Evolutionary conservation across 2,888 invertebrate species (phyloP), one percentile per base, ranked within the genome.

Genomic region (Mellilla xanthometata): DNA sequence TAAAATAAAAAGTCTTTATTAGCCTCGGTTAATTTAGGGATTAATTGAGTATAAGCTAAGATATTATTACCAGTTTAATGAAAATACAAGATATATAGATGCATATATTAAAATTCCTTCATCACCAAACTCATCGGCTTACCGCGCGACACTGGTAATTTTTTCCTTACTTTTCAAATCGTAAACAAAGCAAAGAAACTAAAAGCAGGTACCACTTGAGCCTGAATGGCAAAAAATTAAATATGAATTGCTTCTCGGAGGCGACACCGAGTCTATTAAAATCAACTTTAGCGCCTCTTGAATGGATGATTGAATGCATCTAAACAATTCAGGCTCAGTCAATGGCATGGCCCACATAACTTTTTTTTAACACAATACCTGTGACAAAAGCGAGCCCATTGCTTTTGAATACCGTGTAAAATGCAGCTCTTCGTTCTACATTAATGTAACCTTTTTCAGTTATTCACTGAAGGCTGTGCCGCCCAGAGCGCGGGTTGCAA

Each of bases 241-340:
- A 78, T 71, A 75, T 70, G 79, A 76, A 82, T 78, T 67, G 70
- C 76, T 82, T 79, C 73, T 75, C 35, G 50, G 70, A 79, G 88
- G 88, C 88, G 89, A 88, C 88, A 68, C 60, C 44, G 58, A 86
- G 89, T 88, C 89, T 89, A 88, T 89, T 88, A 88, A 89, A 88
- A 74, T 83, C 76, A 67, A 76, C 71, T 87, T 87, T 84, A 82
- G 86, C 86, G 83, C 85, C 82, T 63, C 70, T 68, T 85, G 81
- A 86, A 87, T 87, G 80, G 75, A 83, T 85, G 87, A 88, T 86
- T 83, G 87, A 89, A 81, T 60, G 84, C 72, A 66, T 74, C 75
- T 80, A 87, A 84, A 87, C 87, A 86, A 87, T 87, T 74, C 78
- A 78, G 52, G 48, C 52, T 64, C 71, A 73, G 75, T 87, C 83